Conservation (phyloP, 53 echinoderm and acorn worm genomes). For the Zoroaster sp. region DNA sequence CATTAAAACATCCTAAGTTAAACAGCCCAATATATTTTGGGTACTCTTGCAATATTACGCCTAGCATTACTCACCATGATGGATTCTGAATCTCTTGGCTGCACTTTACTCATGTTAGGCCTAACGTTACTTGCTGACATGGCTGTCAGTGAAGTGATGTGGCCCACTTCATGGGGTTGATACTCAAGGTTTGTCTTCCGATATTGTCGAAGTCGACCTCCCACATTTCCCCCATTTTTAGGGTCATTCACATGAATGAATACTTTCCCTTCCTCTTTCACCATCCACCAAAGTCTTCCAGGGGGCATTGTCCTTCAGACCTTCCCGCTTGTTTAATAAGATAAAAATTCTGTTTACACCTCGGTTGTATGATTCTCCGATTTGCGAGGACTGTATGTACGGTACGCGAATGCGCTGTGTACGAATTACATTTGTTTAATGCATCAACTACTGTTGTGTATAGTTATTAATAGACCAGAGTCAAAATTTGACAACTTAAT, state of each 20-base stretch:
- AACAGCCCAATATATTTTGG: no score
- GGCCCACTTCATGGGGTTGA: background rate
- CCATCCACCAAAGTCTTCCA: background rate
- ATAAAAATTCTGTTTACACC: no score
- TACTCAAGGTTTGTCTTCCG: no score
- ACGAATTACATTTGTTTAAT: no score
- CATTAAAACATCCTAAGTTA: no score
- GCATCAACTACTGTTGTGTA: background rate
- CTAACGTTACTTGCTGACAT: no score
- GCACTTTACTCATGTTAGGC: no score
- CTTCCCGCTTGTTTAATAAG: no score
- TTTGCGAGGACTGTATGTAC: no score
- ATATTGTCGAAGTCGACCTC: background rate
- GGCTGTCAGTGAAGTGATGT: background rate
- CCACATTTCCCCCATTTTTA: background rate
- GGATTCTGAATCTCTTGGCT: background rate
- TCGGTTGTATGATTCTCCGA: no score
- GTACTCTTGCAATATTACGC: no score
- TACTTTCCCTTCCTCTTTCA: background rate
- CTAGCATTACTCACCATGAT: conserved; percentile 7
- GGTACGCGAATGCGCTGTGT: no score
- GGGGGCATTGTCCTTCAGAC: background rate
- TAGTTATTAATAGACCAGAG: background rate
- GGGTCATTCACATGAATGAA: background rate
- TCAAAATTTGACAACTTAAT: background rate